Base-by-base conservation (phyloP, 2,888 invertebrate species). In the Prosopocoilus inquinatus region DNA sequence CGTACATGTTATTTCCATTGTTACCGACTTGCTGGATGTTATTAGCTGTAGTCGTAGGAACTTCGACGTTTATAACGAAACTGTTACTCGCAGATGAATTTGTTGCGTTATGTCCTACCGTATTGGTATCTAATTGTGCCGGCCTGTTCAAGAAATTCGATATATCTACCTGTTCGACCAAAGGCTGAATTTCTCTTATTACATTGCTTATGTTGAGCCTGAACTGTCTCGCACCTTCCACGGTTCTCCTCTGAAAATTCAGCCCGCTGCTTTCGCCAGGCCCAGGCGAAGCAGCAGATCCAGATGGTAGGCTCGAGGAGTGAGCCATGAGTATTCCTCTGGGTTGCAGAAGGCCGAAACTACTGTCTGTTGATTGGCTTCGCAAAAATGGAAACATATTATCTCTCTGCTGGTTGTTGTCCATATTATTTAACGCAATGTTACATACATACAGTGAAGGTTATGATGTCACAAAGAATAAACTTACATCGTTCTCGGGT, bases 171-270 rank as follows among this genome's bases (percentile, higher is more conserved):
- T 84, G 81, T 74, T 85, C 84, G 9, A 87, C 83, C 4, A 86
- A 76, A n/a, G 86, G 86, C 66, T 85, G 80, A 49, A 86, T 84
- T 74, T 84, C 86, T 66, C 86, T 80, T 59, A 87, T 73, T 13
- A 76, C 75, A 63, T 71, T 74, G 15, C 70, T 72, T 28, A 76
- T 65, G 60, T 75, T 75, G 44, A 74, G 72, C 34, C 75, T 59
- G 32, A 75, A 59, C 47, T 75, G 70, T 53, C 73, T 66, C 2
- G 76, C 72, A 51, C 74, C 70, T 60, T 77, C 76, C 12, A 72
- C 67, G 3, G 74, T 73, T 57, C 74, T 62, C 56, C 72, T 58
- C 45, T 65, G 65, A 34, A 66, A 62, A 55, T 57, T 53, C 16
- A 51, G 45, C 7, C 20, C 20, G 13, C 9, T 12, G n/a, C 48